Percentiles rank a stretch among this genome's conserved stretches.
Evolutionary conservation across 2,888 invertebrate genomes (phyloP).

Genomic region (Dorcus hopei): DNA sequence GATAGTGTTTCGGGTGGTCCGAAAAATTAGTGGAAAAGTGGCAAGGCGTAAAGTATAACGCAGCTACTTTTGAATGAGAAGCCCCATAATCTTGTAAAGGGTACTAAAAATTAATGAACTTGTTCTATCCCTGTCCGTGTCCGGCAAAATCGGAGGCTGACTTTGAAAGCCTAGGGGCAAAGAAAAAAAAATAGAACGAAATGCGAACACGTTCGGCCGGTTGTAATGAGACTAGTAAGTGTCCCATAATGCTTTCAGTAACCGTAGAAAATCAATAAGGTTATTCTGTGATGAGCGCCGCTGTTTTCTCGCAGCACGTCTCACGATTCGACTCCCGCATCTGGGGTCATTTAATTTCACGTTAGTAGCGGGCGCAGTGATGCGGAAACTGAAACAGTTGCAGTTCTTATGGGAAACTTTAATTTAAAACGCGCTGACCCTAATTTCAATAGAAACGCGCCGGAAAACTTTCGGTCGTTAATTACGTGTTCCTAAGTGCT

Average conservation of each 20-base stretch:
- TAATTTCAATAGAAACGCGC: not conserved
- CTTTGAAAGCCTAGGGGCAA: too few species aligned
- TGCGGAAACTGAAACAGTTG: not conserved
- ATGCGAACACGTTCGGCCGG: slow-evolving; percentile 10
- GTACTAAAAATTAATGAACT: too few species aligned
- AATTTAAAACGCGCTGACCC: not conserved
- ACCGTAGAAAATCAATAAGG: slow-evolving; percentile 14
- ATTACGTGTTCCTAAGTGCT: too few species aligned
- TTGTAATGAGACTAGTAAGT: slow-evolving; percentile 17
- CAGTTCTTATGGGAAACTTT: not conserved
- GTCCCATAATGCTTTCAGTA: slow-evolving; percentile 13
- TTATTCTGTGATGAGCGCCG: slow-evolving; percentile 4
- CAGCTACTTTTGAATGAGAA: too few species aligned
- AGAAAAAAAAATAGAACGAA: slow-evolving; percentile 1
- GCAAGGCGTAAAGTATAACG: too few species aligned
- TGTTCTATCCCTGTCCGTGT: too few species aligned
- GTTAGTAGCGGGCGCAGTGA: slow-evolving; percentile 13
- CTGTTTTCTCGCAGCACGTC: not conserved
- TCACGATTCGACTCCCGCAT: slow-evolving; percentile 10
- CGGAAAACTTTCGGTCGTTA: not conserved
- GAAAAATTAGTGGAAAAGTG: too few species aligned
- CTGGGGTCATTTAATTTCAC: slow-evolving; percentile 24
- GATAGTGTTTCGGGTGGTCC: too few species aligned
- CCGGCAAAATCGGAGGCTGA: too few species aligned
- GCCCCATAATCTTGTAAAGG: too few species aligned